Percentiles rank a stretch among this genome's conserved stretches.
Conservation (phyloP, 1,140 invertebrate genomes). For the Hermetia illucens region DNA sequence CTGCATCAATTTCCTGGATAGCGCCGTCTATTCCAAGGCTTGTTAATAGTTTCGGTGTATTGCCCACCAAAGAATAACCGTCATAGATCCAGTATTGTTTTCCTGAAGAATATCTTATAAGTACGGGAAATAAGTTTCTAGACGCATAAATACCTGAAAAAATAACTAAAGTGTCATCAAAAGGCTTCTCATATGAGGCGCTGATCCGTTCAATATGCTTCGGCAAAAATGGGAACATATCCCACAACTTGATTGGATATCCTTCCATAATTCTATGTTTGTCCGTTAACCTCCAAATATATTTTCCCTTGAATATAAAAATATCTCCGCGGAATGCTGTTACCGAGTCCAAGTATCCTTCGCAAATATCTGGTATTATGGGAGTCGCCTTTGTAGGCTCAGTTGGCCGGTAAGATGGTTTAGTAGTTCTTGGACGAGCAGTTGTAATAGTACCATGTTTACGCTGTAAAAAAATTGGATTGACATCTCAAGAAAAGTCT, state of each 20-base stretch:
- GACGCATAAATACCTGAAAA: constrained; percentile 44
- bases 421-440: background rate
- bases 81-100: constrained; percentile 53
- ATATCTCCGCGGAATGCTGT: constrained; percentile 49
- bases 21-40: constrained; percentile 45
- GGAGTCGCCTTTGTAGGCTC: too few relatives aligned
- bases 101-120: constrained; percentile 30
- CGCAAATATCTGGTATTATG: constrained; percentile 39
- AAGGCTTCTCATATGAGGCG: constrained; percentile 55
- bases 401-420: too few relatives aligned
- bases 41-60: constrained; percentile 38
- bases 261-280: constrained; percentile 35
- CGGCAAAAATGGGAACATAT: constrained; percentile 47
- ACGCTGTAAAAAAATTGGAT: background rate
- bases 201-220: constrained; percentile 43
- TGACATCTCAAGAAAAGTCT: too few relatives aligned
- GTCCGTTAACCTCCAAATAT: constrained; percentile 44
- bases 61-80: constrained; percentile 38
- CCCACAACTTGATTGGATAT: constrained; percentile 43
- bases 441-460: background rate
- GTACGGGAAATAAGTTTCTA: constrained; percentile 5
- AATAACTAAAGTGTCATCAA: constrained; percentile 56
- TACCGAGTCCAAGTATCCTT: constrained; percentile 50
- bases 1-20: constrained; percentile 52
- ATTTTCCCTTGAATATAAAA: constrained; percentile 60